Conservation (phyloP, 2,113 vertebrate species). For the Cyrtonyx montezumae region DNA sequence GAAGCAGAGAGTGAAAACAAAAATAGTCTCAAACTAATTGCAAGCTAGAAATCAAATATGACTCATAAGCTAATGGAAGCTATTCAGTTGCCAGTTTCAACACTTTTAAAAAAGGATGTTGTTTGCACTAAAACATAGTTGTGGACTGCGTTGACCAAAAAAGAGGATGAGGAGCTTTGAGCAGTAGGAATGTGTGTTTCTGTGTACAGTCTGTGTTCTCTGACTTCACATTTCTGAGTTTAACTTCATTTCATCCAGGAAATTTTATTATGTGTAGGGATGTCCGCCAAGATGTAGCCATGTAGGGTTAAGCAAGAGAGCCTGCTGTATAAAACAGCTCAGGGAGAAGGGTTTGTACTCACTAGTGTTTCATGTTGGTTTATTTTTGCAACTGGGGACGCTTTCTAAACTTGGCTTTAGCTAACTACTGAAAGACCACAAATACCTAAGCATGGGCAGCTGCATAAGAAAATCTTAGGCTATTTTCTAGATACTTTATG, state of each 20-base stretch:
- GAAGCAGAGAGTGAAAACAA: not conserved
- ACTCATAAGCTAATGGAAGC: conserved; percentile 5
- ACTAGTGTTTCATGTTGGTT: not conserved
- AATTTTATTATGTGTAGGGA: not conserved
- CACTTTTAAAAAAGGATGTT: not conserved
- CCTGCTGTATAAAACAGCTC: not conserved
- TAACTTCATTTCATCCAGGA: not conserved
- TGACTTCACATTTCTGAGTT: conserved; percentile 20
- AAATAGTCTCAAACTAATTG: not conserved
- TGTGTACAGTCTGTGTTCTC: not conserved
- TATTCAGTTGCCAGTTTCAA: not conserved
- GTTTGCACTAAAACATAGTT: not conserved
- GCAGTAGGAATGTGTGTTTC: not conserved
- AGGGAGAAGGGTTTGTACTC: not conserved
- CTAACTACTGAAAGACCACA: not conserved
- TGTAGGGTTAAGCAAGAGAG: conserved; percentile 37
- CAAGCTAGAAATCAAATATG: not conserved
- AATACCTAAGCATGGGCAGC: not conserved
- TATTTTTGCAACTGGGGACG: not conserved
- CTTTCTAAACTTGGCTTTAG: conserved; percentile 20
- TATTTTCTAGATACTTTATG: not conserved
- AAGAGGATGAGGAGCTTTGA: not conserved
- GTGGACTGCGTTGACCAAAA: conserved; percentile 15
- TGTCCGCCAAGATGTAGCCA: conserved; percentile 18
- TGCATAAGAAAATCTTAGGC: not conserved